Conservation (phyloP, 2,113 vertebrate genomes). For the Baryphthengus martii region DNA sequence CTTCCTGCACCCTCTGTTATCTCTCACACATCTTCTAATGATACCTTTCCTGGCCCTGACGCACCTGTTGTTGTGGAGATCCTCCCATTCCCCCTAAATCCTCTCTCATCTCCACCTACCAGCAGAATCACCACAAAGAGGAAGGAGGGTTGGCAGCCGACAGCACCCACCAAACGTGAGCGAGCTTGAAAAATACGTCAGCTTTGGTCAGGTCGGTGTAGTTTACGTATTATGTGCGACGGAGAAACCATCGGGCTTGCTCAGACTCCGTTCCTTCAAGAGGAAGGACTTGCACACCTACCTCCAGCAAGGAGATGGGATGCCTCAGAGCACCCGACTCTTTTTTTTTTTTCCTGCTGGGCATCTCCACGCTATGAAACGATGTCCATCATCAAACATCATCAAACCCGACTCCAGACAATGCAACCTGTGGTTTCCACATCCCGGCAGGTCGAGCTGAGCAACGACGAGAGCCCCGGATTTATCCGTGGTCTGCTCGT, state of each 20-base stretch:
- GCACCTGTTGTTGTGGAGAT: background rate
- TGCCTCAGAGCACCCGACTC: rapidly evolving
- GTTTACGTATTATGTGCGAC: rapidly evolving
- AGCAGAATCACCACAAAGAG: background rate
- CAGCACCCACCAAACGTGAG: background rate
- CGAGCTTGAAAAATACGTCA: background rate
- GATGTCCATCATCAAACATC: background rate
- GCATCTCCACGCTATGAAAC: background rate
- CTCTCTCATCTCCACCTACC: background rate
- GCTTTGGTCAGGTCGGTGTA: background rate
- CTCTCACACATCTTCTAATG: background rate
- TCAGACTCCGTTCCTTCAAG: background rate
- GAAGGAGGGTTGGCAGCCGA: background rate
- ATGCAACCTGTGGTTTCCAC: background rate
- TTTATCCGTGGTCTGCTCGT: background rate
- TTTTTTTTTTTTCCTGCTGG: background rate
- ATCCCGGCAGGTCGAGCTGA: background rate
- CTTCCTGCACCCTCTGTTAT: background rate
- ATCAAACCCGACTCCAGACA: background rate
- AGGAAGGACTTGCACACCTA: background rate
- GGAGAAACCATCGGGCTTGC: background rate
- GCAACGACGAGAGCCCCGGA: background rate
- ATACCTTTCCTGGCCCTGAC: background rate
- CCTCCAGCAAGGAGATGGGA: background rate
- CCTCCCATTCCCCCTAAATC: background rate